phyloP scores from a whole-genome alignment of 2,888 invertebrate species.

The Eupeodes latifasciatus region DNA sequence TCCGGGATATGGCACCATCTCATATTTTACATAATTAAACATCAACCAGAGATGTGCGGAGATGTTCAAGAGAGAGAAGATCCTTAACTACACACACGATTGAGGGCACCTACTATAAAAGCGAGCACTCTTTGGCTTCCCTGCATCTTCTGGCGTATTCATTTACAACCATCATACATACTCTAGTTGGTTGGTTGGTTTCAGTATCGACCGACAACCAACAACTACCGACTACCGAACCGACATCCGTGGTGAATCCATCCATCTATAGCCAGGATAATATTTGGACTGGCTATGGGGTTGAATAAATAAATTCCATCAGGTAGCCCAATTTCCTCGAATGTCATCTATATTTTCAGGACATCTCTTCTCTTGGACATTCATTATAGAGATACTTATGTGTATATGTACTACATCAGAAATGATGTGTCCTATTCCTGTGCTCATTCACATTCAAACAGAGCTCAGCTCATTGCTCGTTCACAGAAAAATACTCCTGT shows the following conservation, averaged over 20 bases:
- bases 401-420: too few relatives aligned
- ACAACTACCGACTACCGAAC: neutral
- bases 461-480: neutral
- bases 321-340: constrained; percentile 75
- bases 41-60: constrained; percentile 41
- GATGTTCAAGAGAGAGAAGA: constrained; percentile 50
- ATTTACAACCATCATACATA: neutral
- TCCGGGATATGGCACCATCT: constrained; percentile 37
- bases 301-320: constrained; percentile 76
- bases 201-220: constrained; percentile 24
- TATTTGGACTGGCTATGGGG: constrained; percentile 69
- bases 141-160: neutral
- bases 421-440: too few relatives aligned
- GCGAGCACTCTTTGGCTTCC: neutral
- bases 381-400: neutral
- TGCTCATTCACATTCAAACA: neutral
- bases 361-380: constrained; percentile 16
- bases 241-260: constrained; percentile 46
- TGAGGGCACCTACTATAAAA: constrained; percentile 31
- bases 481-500: constrained; percentile 37
- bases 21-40: constrained; percentile 74
- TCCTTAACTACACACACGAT: constrained; percentile 58
- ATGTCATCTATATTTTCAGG: constrained; percentile 54
- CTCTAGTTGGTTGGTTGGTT: neutral
- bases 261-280: constrained; percentile 33